phyloP scores from a whole-genome alignment of 2,113 vertebrate genomes.

The Periophthalmus modestus region DNA sequence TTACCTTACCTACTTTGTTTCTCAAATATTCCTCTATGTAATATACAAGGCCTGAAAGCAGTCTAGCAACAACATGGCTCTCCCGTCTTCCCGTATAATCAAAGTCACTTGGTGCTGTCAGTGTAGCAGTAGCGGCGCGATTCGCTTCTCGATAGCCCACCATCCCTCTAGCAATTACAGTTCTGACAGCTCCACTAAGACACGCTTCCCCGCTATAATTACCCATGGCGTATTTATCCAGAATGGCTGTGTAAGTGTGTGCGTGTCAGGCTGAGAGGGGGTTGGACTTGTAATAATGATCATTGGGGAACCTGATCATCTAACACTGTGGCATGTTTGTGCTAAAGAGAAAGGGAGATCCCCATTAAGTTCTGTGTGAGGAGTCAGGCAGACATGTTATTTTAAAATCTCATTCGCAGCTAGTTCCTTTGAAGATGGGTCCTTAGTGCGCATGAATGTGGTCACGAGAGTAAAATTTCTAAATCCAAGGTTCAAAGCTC shows the following conservation, averaged over 20 bases:
- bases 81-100: conserved; percentile 73
- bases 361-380: conserved; percentile 45
- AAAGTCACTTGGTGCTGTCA: conserved; percentile 65
- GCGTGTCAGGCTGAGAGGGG: conserved; percentile 39
- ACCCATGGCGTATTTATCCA: conserved; percentile 74
- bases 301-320: conserved; percentile 61
- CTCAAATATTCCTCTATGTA: conserved; percentile 68
- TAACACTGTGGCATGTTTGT: conserved; percentile 67
- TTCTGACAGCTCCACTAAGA: conserved; percentile 78
- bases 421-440: conserved; percentile 2
- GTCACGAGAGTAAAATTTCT: no score
- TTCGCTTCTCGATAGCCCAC: conserved; percentile 74
- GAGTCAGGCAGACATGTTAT: conserved; percentile 30
- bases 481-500: no score
- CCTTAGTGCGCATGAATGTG: neutral
- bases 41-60: conserved; percentile 57
- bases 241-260: conserved; percentile 56
- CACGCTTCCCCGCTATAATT: conserved; percentile 74
- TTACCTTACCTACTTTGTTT: conserved; percentile 56
- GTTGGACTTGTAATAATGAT: conserved; percentile 69
- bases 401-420: conserved; percentile 34
- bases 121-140: conserved; percentile 63
- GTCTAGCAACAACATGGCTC: conserved; percentile 66
- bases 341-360: conserved; percentile 60
- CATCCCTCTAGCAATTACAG: conserved; percentile 78